These are phyloP conservation scores for Lampris incognitus DNA, from an alignment of 2,113 vertebrate species.

Conservation along the genomic window DNA sequence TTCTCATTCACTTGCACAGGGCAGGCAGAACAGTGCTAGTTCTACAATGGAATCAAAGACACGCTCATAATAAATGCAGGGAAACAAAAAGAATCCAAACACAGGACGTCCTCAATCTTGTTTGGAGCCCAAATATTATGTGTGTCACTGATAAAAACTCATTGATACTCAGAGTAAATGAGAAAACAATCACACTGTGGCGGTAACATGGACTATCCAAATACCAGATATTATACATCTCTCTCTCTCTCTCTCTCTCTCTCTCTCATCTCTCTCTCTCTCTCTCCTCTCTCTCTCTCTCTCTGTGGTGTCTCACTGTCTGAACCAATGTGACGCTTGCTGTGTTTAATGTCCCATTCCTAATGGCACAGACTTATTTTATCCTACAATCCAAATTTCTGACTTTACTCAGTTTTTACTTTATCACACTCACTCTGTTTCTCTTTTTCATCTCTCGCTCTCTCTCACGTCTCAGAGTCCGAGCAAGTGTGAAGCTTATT, in stretches of 20 bases:
- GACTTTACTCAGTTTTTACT: too few relatives aligned
- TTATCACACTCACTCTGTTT: too few relatives aligned
- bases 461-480: too few relatives aligned
- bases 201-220: conserved; percentile 13
- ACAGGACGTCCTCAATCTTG: conserved; percentile 57
- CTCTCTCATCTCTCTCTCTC: conserved; percentile 4
- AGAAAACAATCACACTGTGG: not conserved
- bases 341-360: too few relatives aligned
- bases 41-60: conserved; percentile 7
- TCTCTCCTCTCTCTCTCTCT: not conserved
- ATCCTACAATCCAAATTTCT: too few relatives aligned
- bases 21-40: not conserved
- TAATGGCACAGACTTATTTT: too few relatives aligned
- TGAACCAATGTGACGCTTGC: too few relatives aligned
- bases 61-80: not conserved
- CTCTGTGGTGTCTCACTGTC: too few relatives aligned
- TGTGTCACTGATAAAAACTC: conserved; percentile 34
- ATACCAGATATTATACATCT: not conserved
- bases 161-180: conserved; percentile 32
- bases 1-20: not conserved
- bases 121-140: conserved; percentile 77
- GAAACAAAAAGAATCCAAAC: conserved; percentile 34
- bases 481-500: too few relatives aligned
- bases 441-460: too few relatives aligned
- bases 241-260: not conserved